Conservation (phyloP, 2,797 vertebrate species). For the Helarctos malayanus region DNA sequence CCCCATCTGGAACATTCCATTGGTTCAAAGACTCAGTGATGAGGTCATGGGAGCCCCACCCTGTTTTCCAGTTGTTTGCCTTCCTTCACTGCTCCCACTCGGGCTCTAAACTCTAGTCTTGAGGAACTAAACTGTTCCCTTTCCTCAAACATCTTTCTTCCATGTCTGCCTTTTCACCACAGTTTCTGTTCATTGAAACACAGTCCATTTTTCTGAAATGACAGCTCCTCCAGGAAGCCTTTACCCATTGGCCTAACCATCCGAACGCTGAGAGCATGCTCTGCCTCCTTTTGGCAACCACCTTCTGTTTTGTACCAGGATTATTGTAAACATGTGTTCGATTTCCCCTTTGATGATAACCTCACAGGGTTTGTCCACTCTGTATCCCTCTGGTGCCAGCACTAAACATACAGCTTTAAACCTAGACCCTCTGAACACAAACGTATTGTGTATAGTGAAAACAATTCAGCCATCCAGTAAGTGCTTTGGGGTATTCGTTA, state of each 20-base stretch:
- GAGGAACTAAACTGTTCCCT: not conserved
- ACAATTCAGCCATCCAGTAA: not conserved
- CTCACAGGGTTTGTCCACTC: not conserved
- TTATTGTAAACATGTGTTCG: not conserved
- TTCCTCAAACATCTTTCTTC: not conserved
- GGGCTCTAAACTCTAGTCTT: not conserved
- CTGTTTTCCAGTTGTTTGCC: not conserved
- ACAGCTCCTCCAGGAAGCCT: not conserved
- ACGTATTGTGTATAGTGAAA: not conserved
- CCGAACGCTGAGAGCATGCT: not conserved
- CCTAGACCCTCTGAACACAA: not conserved
- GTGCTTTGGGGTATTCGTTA: not conserved
- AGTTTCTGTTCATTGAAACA: not conserved
- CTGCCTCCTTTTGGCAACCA: not conserved
- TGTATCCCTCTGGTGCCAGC: not conserved
- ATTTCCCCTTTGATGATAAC: not conserved
- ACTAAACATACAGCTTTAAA: not conserved
- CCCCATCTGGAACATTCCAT: not conserved
- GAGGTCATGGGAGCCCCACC: not conserved
- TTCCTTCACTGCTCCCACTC: not conserved
- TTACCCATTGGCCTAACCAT: not conserved
- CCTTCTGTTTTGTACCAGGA: not conserved
- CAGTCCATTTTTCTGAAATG: not conserved
- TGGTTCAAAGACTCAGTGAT: not conserved
- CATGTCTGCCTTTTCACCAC: not conserved